Percentiles rank a stretch among this genome's conserved stretches.
Conservation (phyloP, 1,140 invertebrate species). For the Lamellibrachia luymesi region DNA sequence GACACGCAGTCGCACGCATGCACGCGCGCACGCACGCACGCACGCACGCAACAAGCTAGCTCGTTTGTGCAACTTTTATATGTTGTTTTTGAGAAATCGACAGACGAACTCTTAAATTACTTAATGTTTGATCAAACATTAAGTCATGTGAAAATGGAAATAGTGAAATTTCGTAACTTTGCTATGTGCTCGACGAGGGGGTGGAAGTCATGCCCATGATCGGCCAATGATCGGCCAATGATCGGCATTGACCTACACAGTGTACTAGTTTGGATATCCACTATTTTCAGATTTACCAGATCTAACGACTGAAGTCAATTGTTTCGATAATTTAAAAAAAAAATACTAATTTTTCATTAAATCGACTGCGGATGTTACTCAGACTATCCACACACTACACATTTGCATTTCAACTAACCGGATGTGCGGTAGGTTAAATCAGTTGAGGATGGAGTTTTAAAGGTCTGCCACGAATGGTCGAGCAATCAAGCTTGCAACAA, state of each 20-base stretch:
- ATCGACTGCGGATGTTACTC: neutral
- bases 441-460: too few relatives aligned
- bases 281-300: too few relatives aligned
- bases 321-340: too few relatives aligned
- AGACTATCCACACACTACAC: neutral
- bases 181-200: neutral
- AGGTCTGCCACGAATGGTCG: neutral
- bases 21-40: neutral
- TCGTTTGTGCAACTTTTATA: too few relatives aligned
- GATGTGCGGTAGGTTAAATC: neutral
- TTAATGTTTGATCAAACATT: too few relatives aligned
- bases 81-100: too few relatives aligned
- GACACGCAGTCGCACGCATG: neutral
- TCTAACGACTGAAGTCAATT: too few relatives aligned
- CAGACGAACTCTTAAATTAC: too few relatives aligned
- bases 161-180: neutral
- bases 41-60: neutral
- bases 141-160: neutral
- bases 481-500: neutral
- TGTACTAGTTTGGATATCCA: too few relatives aligned
- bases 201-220: neutral
- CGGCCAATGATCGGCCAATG: too few relatives aligned
- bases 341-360: too few relatives aligned
- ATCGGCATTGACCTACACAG: too few relatives aligned
- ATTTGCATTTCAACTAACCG: neutral